phyloP scores from a whole-genome alignment of 2,888 invertebrate genomes.

The Napeogenes sylphis region DNA sequence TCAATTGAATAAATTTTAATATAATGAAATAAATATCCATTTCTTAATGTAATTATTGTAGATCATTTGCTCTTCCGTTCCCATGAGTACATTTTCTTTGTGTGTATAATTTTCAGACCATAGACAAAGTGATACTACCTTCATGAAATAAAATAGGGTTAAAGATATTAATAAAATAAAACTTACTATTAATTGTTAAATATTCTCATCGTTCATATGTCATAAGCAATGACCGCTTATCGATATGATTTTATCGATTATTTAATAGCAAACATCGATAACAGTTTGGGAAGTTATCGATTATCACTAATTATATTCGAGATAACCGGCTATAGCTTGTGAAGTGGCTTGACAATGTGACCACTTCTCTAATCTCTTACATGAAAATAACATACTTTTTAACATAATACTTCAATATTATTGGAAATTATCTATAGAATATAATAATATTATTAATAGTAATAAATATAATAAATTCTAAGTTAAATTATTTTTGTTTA shows the following conservation, averaged over 20 bases:
- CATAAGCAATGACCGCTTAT: slow-evolving; percentile 70
- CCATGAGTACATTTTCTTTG: too few species aligned
- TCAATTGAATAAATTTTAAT: too few species aligned
- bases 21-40: too few species aligned
- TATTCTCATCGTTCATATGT: slow-evolving; percentile 23
- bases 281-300: slow-evolving; percentile 67
- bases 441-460: too few species aligned
- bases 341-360: slow-evolving; percentile 58
- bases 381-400: slow-evolving; percentile 7
- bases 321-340: slow-evolving; percentile 68
- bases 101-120: too few species aligned
- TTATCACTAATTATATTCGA: slow-evolving; percentile 70
- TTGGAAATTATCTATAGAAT: not conserved
- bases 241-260: slow-evolving; percentile 66
- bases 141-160: too few species aligned
- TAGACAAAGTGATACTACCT: too few species aligned
- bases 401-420: not conserved
- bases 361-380: slow-evolving; percentile 28
- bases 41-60: too few species aligned
- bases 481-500: not conserved
- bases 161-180: too few species aligned
- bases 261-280: slow-evolving; percentile 76
- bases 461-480: not conserved
- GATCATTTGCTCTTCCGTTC: too few species aligned
- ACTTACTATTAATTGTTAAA: not conserved